A percentile compares a stretch with the other conserved stretches of the same genome.
Evolutionary conservation across 2,797 vertebrate species (phyloP).

Genomic region (Spinus olivaceus): DNA sequence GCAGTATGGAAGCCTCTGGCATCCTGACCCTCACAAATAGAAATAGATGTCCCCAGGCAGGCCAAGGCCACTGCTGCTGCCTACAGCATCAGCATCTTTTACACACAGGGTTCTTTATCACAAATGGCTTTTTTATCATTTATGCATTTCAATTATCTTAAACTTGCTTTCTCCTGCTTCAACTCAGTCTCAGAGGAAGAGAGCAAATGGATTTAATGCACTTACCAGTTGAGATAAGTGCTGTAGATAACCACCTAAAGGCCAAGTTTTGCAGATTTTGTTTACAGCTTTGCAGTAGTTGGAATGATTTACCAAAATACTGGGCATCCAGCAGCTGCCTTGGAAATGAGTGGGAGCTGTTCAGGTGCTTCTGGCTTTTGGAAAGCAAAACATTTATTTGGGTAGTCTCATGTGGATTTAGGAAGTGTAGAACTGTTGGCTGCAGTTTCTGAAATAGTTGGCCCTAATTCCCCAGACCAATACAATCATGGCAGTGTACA

Average conservation of each 20-base stretch:
- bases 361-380: background rate
- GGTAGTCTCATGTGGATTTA: background rate
- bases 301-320: background rate
- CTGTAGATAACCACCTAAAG: background rate
- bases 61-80: background rate
- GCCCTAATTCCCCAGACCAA: background rate
- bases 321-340: background rate
- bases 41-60: conserved; percentile 5
- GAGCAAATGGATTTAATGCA: background rate
- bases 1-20: background rate
- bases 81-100: background rate
- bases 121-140: background rate
- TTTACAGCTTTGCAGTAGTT: background rate
- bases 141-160: background rate
- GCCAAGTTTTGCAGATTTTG: background rate
- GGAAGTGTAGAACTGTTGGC: background rate
- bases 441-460: background rate
- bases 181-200: background rate
- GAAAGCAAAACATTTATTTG: background rate
- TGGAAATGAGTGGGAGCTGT: background rate
- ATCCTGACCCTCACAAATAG: background rate
- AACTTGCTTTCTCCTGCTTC: background rate
- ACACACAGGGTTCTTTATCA: background rate
- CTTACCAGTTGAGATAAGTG: background rate
- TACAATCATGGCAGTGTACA: background rate